phyloP scores from a whole-genome alignment of 2,113 vertebrate species.

The Gadus chalcogrammus region DNA sequence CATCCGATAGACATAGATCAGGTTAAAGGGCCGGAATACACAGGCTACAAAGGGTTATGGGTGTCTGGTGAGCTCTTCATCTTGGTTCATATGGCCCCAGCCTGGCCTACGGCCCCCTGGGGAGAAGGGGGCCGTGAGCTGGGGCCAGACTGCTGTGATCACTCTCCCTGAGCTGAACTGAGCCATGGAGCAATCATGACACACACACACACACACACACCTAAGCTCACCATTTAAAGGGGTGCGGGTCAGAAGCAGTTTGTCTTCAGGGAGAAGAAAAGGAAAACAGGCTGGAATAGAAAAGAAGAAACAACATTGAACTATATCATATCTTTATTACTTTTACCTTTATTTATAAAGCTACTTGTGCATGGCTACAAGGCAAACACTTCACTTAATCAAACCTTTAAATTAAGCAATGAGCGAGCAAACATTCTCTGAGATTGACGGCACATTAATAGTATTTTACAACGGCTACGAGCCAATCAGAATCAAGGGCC shows the following conservation, averaged over 20 bases:
- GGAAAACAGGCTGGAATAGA: conserved; percentile 73
- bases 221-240: conserved; percentile 47
- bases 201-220: conserved; percentile 11
- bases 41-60: conserved; percentile 51
- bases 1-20: conserved; percentile 69
- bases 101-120: conserved; percentile 55
- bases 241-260: conserved; percentile 48
- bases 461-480: no score
- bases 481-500: no score
- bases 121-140: conserved; percentile 21
- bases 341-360: conserved; percentile 5
- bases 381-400: not conserved
- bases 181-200: not conserved
- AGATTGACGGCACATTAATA: not conserved
- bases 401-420: not conserved
- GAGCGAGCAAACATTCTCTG: no score
- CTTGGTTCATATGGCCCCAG: conserved; percentile 58
- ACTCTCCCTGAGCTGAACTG: conserved; percentile 29
- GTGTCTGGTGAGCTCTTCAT: conserved; percentile 57
- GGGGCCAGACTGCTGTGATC: conserved; percentile 49
- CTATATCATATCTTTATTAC: not conserved
- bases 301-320: conserved; percentile 11
- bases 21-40: conserved; percentile 52
- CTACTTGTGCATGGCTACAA: not conserved
- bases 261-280: conserved; percentile 74